Base-by-base conservation (phyloP, 2,797 vertebrate species). In the Adelosebastes latens region DNA sequence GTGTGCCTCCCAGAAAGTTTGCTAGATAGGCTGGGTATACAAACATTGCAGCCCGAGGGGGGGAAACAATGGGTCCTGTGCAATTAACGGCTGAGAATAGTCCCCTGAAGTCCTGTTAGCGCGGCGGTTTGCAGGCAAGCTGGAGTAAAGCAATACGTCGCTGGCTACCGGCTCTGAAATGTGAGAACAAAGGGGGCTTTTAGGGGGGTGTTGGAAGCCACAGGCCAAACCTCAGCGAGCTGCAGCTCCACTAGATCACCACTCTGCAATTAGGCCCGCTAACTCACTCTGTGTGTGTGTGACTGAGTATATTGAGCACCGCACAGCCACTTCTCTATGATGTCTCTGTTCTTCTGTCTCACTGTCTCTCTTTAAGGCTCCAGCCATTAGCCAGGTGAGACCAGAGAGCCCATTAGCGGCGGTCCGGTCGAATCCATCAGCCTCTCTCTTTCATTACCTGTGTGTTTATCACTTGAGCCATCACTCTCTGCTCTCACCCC, bases 101-200 rank as follows among this genome's bases (percentile, higher is more conserved):
- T 84, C 81, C 92, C 93, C 92, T 56, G 36, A 90, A 93, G 92
- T 91, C 90, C 90, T 83, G 82, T 93, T 92, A 92, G 88, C 36
- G 34, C 85, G 72, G 82, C 49, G 12, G 81, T 76, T 81, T 87
- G 63, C 75, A 85, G 75, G 69, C 87, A 70, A 64, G 69, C 78
- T 63, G 74, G 75, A 83, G 84, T 72, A 90, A 88, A 88, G 86
- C 82, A 90, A 82, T 88, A 87, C n/a, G 36, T 42, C 24, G 49
- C 73, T 90, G 76, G 80, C 88, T 85, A 79, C 90, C 77, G 75
- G 61, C 83, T 87, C 77, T 93, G 92, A 93, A 94, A 92, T 68
- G 72, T 88, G 90, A 94, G 92, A 93, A 94, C 90, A 92, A 93
- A 93, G 89, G 83, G 78, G 81, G 84, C 89, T 88, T 92, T 94